Evolutionary conservation across 1,140 invertebrate genomes (phyloP).

Genomic region (Atta texana): DNA sequence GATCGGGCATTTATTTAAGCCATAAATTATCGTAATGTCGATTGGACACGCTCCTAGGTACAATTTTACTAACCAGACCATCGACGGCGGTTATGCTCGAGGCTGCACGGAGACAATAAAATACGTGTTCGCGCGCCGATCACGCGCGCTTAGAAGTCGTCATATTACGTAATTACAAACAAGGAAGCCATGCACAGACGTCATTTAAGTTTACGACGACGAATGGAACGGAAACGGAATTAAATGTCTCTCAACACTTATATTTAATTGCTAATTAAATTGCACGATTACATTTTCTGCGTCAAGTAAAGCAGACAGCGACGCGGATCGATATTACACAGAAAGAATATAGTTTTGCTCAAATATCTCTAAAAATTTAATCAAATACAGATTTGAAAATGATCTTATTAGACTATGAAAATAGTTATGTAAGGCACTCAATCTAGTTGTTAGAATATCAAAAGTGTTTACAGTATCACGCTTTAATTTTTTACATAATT

Average conservation of each 20-base stretch:
- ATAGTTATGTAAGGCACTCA: too few species aligned
- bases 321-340: too few species aligned
- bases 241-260: neutral
- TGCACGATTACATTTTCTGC: neutral
- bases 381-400: too few species aligned
- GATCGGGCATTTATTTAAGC: conserved; percentile 71
- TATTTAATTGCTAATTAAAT: neutral
- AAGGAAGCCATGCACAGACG: neutral
- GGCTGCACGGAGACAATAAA: conserved; percentile 32
- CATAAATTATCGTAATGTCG: conserved; percentile 74
- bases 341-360: too few species aligned
- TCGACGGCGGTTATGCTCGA: conserved; percentile 16
- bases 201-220: neutral
- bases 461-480: too few species aligned
- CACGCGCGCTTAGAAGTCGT: neutral
- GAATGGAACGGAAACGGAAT: neutral
- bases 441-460: too few species aligned
- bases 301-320: neutral
- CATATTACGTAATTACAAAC: conserved; percentile 17
- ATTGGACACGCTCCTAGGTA: conserved; percentile 72
- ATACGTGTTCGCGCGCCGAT: neutral
- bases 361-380: too few species aligned
- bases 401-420: too few species aligned
- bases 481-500: too few species aligned
- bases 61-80: conserved; percentile 69